Evolutionary conservation across 2,797 vertebrate species (phyloP).

Genomic region (Cygnus olor): DNA sequence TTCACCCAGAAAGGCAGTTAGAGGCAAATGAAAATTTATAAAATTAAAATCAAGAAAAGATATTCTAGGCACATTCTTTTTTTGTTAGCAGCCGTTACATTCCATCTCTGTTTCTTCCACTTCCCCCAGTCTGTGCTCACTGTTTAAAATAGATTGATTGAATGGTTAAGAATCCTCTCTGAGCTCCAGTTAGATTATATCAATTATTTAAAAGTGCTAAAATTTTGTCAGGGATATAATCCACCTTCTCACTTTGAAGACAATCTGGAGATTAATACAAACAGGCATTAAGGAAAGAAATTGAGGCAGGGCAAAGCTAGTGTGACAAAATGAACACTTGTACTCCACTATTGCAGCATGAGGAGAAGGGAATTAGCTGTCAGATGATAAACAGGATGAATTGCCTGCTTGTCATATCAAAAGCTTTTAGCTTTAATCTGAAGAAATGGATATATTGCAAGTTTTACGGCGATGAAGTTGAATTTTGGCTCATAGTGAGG

Average conservation of each 20-base stretch:
- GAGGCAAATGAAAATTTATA: slow-evolving; percentile 4
- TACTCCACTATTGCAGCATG: slow-evolving; percentile 18
- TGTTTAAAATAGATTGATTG: slow-evolving; percentile 44
- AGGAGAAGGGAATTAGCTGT: slow-evolving; percentile 65
- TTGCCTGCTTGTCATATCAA: slow-evolving; percentile 69
- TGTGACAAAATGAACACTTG: slow-evolving; percentile 68
- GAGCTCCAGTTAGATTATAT: slow-evolving; percentile 46
- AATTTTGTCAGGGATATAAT: slow-evolving; percentile 56
- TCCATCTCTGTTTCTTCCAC: not conserved
- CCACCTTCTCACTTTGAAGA: slow-evolving; percentile 54
- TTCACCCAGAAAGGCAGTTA: not conserved
- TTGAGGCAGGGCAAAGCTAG: slow-evolving; percentile 34
- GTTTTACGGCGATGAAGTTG: slow-evolving; percentile 27
- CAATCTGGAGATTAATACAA: slow-evolving; percentile 56
- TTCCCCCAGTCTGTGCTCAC: not conserved
- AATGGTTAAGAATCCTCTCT: slow-evolving; percentile 26
- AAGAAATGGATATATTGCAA: slow-evolving; percentile 55
- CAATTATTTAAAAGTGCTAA: slow-evolving; percentile 61
- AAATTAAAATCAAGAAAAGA: not conserved
- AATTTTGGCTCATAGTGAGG: slow-evolving; percentile 7
- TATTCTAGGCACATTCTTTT: not conserved
- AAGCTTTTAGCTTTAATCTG: slow-evolving; percentile 72
- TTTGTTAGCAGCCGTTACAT: not conserved
- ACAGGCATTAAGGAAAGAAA: slow-evolving; percentile 47
- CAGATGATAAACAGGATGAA: slow-evolving; percentile 69